These are phyloP conservation scores for Coluber constrictor DNA, from an alignment of 2,797 vertebrate genomes.

Conservation along the genomic window DNA sequence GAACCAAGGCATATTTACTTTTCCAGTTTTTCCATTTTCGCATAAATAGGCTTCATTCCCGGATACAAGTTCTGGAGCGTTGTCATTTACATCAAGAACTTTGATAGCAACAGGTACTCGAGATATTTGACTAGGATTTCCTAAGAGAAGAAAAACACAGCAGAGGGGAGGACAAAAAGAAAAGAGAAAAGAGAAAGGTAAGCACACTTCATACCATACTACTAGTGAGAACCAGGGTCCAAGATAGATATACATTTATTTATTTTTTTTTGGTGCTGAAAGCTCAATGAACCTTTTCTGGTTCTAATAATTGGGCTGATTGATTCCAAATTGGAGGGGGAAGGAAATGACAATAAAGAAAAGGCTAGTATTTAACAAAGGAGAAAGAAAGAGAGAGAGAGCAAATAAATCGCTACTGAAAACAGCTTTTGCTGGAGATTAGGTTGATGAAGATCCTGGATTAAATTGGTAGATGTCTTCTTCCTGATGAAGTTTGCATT, in stretches of 20 bases:
- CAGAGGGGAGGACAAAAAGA: slow-evolving; percentile 26
- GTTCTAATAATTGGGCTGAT: slow-evolving; percentile 35
- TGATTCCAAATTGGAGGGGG: slow-evolving; percentile 17
- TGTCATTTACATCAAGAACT: slow-evolving; percentile 98
- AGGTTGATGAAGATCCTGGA: slow-evolving; percentile 53
- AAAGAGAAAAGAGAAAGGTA: slow-evolving; percentile 31
- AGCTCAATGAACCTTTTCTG: slow-evolving; percentile 1
- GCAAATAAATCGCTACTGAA: slow-evolving; percentile 53
- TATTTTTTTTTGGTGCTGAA: neutral
- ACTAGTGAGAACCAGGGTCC: slow-evolving; percentile 17
- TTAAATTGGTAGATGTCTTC: slow-evolving; percentile 57
- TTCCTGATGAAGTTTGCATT: slow-evolving; percentile 60
- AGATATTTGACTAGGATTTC: slow-evolving; percentile 97
- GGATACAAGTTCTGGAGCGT: slow-evolving; percentile 92
- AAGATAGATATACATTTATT: neutral
- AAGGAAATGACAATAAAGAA: slow-evolving; percentile 32
- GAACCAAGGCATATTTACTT: slow-evolving; percentile 78
- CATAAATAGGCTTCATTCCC: slow-evolving; percentile 94
- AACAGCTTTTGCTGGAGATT: slow-evolving; percentile 56
- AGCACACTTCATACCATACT: slow-evolving; percentile 42
- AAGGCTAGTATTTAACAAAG: slow-evolving; percentile 27
- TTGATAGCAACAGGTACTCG: slow-evolving; percentile 91
- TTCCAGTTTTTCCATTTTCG: slow-evolving; percentile 96
- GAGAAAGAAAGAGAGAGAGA: slow-evolving; percentile 12
- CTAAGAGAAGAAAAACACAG: slow-evolving; percentile 72